Percentiles rank a stretch among this genome's conserved stretches.
These are phyloP conservation scores for Brachypterus glaber DNA, from an alignment of 2,888 invertebrate genomes.

Conservation along the genomic window DNA sequence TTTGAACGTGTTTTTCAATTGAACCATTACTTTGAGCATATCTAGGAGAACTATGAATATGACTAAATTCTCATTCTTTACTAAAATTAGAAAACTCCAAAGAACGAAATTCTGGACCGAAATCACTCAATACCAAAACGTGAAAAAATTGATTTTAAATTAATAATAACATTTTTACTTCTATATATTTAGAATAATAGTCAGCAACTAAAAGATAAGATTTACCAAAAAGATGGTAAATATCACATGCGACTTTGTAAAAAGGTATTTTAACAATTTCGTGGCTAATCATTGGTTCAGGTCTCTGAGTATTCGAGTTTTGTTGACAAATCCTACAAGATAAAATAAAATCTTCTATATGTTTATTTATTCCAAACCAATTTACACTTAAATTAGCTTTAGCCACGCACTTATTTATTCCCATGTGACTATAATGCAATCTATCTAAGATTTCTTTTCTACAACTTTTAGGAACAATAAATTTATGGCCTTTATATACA, in stretches of 20 bases:
- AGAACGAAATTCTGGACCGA: constrained; percentile 18
- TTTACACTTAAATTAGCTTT: too few species aligned
- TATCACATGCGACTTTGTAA: constrained; percentile 11
- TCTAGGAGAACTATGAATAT: too few species aligned
- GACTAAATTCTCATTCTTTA: too few species aligned
- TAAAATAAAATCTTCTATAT: too few species aligned
- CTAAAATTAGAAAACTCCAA: too few species aligned
- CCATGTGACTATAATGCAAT: constrained; percentile 12
- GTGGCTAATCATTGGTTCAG: constrained; percentile 9
- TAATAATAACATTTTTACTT: constrained; percentile 8
- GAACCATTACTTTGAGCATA: too few species aligned
- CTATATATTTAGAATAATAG: constrained; percentile 11
- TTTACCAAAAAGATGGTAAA: constrained; percentile 5
- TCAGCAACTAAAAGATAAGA: constrained; percentile 8
- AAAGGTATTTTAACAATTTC: constrained; percentile 8
- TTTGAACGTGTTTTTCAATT: too few species aligned
- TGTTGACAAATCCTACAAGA: constrained; percentile 9
- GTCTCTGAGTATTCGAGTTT: not conserved
- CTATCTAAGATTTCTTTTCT: constrained; percentile 9
- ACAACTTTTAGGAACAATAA: constrained; percentile 9
- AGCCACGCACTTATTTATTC: constrained; percentile 9
- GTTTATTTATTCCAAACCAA: too few species aligned
- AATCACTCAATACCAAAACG: constrained; percentile 14
- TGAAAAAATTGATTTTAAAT: constrained; percentile 9
- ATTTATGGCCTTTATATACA: constrained; percentile 3